Conservation (phyloP, 1,140 invertebrate species). For the Papilio glaucus region DNA sequence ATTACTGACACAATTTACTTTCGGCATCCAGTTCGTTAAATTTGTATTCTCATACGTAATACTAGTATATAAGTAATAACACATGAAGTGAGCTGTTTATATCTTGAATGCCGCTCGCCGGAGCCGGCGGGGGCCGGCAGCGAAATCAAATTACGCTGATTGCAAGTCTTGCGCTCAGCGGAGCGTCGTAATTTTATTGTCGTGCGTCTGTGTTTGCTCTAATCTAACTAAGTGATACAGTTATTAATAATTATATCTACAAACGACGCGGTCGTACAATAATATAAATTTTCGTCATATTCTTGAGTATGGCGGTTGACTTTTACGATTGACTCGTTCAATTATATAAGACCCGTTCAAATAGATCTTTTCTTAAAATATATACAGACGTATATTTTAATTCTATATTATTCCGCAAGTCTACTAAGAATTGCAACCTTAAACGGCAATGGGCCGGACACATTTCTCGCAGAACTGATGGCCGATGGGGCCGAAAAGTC, state of each 20-base stretch:
- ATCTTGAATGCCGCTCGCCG: slow-evolving; percentile 21
- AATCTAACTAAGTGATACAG: slow-evolving; percentile 39
- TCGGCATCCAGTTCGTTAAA: background rate
- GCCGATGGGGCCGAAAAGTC: no score
- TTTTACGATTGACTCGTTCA: background rate
- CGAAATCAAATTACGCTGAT: slow-evolving; percentile 55
- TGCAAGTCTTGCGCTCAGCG: slow-evolving; percentile 47
- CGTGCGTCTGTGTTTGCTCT: slow-evolving; percentile 41
- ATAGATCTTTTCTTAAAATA: background rate
- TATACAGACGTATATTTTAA: background rate
- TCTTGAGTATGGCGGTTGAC: slow-evolving; percentile 2
- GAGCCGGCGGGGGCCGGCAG: slow-evolving; percentile 30
- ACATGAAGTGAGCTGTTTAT: slow-evolving; percentile 31
- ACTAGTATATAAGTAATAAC: slow-evolving; percentile 35
- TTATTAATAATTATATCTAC: slow-evolving; percentile 37
- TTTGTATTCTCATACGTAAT: background rate
- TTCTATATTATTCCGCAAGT: no score
- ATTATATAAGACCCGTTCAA: background rate
- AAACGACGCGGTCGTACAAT: slow-evolving; percentile 12
- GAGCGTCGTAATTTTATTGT: slow-evolving; percentile 50
- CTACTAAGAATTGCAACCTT: no score
- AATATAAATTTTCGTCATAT: slow-evolving; percentile 12
- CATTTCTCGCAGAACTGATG: no score
- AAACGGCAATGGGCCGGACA: no score
- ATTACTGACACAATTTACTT: background rate